Evolutionary conservation across 2,888 invertebrate species (phyloP).

Genomic region (Idaea biselata): DNA sequence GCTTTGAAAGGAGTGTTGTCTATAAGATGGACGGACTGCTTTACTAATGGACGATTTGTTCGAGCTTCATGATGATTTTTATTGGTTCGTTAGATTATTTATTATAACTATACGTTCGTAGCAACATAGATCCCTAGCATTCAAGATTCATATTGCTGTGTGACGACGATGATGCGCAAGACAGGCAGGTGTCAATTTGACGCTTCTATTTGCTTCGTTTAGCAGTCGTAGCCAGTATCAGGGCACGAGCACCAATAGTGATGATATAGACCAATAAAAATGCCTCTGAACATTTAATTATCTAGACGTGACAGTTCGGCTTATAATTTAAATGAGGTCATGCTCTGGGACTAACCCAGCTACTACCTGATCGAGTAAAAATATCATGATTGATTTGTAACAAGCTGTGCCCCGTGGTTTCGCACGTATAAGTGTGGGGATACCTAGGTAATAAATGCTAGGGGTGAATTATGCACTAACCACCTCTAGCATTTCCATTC

Average conservation of each 20-base stretch:
- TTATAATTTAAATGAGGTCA: conserved; percentile 21
- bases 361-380: conserved; percentile 16
- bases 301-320: conserved; percentile 19
- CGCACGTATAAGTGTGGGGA: background rate
- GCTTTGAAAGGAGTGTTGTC: conserved; percentile 38
- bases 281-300: conserved; percentile 20
- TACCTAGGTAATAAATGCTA: too few species aligned
- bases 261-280: conserved; percentile 24
- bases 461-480: too few species aligned
- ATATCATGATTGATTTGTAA: conserved; percentile 6
- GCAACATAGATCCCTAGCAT: conserved; percentile 15
- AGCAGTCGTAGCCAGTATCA: conserved; percentile 16
- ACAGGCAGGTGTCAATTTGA: conserved; percentile 60
- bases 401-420: background rate
- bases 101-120: conserved; percentile 11
- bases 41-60: conserved; percentile 11
- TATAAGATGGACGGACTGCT: conserved; percentile 25
- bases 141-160: conserved; percentile 18
- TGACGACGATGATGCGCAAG: conserved; percentile 40
- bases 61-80: conserved; percentile 12
- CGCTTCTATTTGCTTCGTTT: conserved; percentile 50
- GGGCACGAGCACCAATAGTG: conserved; percentile 12
- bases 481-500: too few species aligned
- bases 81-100: conserved; percentile 13
- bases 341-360: conserved; percentile 16